Base-by-base conservation (phyloP, 2,113 vertebrate genomes). In the Eira barbara region DNA sequence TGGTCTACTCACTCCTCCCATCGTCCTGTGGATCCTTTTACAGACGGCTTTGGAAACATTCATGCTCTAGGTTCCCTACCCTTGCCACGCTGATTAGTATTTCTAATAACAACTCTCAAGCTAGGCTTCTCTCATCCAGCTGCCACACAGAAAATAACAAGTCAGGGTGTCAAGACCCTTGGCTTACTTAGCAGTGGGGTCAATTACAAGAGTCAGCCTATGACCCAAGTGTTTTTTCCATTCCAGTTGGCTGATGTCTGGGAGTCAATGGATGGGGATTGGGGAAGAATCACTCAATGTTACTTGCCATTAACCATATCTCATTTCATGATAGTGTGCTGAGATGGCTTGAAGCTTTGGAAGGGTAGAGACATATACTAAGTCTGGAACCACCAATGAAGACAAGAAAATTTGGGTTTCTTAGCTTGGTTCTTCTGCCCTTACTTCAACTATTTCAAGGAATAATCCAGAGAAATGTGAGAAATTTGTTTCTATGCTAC, bases 381-480 rank as follows among this genome's bases (percentile, higher is more conserved):
- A 94, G 73, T 96, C 63, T 69, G 21, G 79, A 95, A 81, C 73
- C 95, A 88, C 39, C 55, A 20, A 81, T 18, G 7, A 92, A 63
- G 59, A 39, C 89, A 96, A 91, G 47, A 61, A 89, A 42, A 11
- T 87, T 67, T 27, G 0, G 7, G 5, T 96, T 92, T 87, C 45
- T 94, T 78, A 63, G 49, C 34, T 94, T 92, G 29, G 45, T 88
- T 89, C 45, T 87, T 59, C 71, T 89, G 23, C 57, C 42, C 31
- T 78, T 29, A 61, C n/a, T 57, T 94, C 27, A 87, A 11, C n/a
- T 94, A 31, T 42, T 95, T 59, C 61, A 84, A 47, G 81, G 39
- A 89, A 85, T 52, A 84, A 85, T 74, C 69, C 57, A 80, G 59
- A 88, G 49, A 96, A 87, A 94, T 7, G 34, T 76, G 63, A 95